Base-by-base conservation (phyloP, 2,888 invertebrate genomes). In the Trypoxylon attenuatum region DNA sequence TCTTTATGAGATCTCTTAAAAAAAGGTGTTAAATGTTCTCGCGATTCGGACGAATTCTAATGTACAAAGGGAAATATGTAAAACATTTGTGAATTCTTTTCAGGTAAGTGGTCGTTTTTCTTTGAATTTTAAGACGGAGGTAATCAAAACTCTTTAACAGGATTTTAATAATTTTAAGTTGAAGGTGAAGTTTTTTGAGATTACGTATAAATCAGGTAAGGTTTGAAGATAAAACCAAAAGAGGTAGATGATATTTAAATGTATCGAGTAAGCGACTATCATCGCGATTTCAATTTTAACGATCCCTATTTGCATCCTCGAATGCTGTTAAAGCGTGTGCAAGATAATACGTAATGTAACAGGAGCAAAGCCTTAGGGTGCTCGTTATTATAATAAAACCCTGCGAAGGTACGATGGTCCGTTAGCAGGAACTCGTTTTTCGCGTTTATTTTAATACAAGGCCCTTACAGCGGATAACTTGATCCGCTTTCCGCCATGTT, bases 361-460 rank as follows among this genome's bases (percentile, higher is more conserved):
- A 42, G 54, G 68, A 73, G 68, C 56, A 70, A 69, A 47, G 42
- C 33, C 52, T 51, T 22, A 47, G 45, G 60, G 49, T 52, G 43
- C 47, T 45, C 51, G 62, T 65, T 69, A 62, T 60, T 55, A 58
- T 58, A 53, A 69, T 73, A 66, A 71, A 54, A 41, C 43, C 52
- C 53, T 29, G 64, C n/a, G n/a, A 58, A 63, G 58, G 51, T 42
- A 23, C 42, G 45, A 46, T 50, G 52, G 5, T 33, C 10, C 13
- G 33, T 33, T 10, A 10, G 13, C 2, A 13, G 42, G 21, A 42
- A 61, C 61, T 70, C 52, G 23, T 58, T 69, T 80, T 76, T 68
- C 65, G 45, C 68, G 64, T 70, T 73, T 72, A 61, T 54, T 56
- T 61, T 59, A 69, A 65, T 61, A 50, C 23, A 59, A 69, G 5